Percentiles rank a stretch among this genome's conserved stretches.
Evolutionary conservation across 2,888 invertebrate genomes (phyloP).

Genomic region (Drosophila lacicola): DNA sequence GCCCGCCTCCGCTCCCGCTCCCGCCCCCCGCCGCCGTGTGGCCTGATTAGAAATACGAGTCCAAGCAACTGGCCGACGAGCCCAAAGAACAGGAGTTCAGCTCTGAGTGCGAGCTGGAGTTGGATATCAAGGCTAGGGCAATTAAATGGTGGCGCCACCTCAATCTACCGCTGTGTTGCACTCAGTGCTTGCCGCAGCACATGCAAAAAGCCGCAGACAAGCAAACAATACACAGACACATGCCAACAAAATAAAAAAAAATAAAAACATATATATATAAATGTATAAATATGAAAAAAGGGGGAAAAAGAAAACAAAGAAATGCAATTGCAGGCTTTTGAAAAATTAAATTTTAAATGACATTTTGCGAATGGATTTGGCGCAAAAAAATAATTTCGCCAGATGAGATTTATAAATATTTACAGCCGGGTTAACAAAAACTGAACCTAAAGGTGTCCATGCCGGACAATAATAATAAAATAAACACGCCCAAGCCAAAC

Average conservation of each 20-base stretch:
- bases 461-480: slow-evolving; percentile 6
- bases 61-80: slow-evolving; percentile 53
- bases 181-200: slow-evolving; percentile 35
- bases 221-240: slow-evolving; percentile 3
- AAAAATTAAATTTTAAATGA: slow-evolving; percentile 57
- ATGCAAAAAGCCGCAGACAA: slow-evolving; percentile 47
- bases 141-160: slow-evolving; percentile 57
- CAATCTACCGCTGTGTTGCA: slow-evolving; percentile 36
- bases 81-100: slow-evolving; percentile 11
- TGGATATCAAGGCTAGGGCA: slow-evolving; percentile 27
- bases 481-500: slow-evolving; percentile 9
- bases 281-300: slow-evolving; percentile 4
- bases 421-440: slow-evolving; percentile 4
- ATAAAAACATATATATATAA: slow-evolving; percentile 12
- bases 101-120: slow-evolving; percentile 21
- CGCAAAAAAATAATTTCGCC: not conserved
- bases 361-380: slow-evolving; percentile 42
- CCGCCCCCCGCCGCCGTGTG: not conserved
- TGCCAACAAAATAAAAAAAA: not conserved
- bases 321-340: slow-evolving; percentile 32
- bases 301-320: slow-evolving; percentile 2
- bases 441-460: slow-evolving; percentile 2
- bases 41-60: slow-evolving; percentile 20
- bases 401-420: slow-evolving; percentile 31
- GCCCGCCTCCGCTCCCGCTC: not conserved